These are phyloP conservation scores for Irena cyanogastra DNA, from an alignment of 2,113 vertebrate species.

Conservation along the genomic window DNA sequence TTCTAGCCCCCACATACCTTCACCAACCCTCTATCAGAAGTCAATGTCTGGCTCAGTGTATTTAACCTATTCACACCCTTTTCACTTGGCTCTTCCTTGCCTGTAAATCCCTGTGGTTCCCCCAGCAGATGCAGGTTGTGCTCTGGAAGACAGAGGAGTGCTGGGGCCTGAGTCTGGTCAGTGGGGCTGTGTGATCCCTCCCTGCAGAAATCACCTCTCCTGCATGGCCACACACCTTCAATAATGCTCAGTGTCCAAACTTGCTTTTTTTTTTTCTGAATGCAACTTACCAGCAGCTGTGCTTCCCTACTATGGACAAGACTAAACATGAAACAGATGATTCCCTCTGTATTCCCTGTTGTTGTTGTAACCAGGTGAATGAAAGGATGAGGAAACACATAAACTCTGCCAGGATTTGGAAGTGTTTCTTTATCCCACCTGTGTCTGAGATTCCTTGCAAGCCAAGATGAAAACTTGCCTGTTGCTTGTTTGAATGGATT, in stretches of 20 bases:
- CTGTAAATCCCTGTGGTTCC: conserved; percentile 6
- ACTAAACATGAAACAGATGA: not conserved
- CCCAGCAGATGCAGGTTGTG: conserved; percentile 21
- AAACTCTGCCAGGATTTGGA: not conserved
- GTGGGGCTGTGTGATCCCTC: not conserved
- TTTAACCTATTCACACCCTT: not conserved
- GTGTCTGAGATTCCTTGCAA: not conserved
- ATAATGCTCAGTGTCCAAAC: not conserved
- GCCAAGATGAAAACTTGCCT: not conserved
- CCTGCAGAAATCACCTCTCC: not conserved
- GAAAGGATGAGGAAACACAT: not conserved
- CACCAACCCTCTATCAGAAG: not conserved
- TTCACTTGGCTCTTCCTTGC: not conserved
- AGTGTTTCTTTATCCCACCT: not conserved
- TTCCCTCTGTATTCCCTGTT: not conserved
- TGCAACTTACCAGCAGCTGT: not conserved
- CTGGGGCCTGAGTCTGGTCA: conserved; percentile 9
- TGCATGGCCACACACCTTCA: not conserved
- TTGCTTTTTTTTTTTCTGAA: not conserved
- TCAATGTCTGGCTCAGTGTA: not conserved
- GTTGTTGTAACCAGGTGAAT: not conserved
- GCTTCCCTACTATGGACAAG: conserved; percentile 5
- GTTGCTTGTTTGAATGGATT: not conserved
- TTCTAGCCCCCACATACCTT: not conserved
- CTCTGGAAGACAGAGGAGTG: conserved; percentile 2